phyloP scores from a whole-genome alignment of 2,113 vertebrate genomes.

The Scalopus aquaticus region DNA sequence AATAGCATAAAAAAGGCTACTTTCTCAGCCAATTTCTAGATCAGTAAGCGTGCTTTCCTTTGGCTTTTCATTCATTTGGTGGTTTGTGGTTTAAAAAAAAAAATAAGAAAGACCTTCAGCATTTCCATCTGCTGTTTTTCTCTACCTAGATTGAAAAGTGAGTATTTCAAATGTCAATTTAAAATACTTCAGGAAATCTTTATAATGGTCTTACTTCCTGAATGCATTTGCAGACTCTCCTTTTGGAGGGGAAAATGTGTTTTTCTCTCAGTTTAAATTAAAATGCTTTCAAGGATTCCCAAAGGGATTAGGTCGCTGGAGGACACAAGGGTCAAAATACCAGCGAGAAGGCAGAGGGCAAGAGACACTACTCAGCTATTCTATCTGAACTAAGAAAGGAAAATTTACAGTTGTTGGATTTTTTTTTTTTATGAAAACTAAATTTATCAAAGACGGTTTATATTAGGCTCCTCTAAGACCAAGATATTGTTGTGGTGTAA shows the following conservation, averaged over 20 bases:
- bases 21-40: conserved; percentile 57
- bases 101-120: conserved; percentile 52
- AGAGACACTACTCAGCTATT: background rate
- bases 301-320: background rate
- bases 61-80: conserved; percentile 30
- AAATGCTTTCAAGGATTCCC: conserved; percentile 58
- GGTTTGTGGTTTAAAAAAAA: background rate
- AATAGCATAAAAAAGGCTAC: conserved; percentile 34
- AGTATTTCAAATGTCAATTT: conserved; percentile 61
- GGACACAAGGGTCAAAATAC: background rate
- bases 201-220: conserved; percentile 31
- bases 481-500: background rate
- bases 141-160: conserved; percentile 52
- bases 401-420: background rate
- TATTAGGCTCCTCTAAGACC: background rate
- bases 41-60: conserved; percentile 48
- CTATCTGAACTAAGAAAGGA: background rate
- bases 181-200: conserved; percentile 56
- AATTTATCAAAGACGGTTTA: background rate
- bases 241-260: background rate
- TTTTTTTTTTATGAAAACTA: background rate
- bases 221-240: background rate
- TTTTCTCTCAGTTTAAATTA: conserved; percentile 26
- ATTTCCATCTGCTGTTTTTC: conserved; percentile 71
- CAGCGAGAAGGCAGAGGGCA: background rate